Conservation (phyloP, 2,797 vertebrate genomes). For the Hybognathus amarus region DNA sequence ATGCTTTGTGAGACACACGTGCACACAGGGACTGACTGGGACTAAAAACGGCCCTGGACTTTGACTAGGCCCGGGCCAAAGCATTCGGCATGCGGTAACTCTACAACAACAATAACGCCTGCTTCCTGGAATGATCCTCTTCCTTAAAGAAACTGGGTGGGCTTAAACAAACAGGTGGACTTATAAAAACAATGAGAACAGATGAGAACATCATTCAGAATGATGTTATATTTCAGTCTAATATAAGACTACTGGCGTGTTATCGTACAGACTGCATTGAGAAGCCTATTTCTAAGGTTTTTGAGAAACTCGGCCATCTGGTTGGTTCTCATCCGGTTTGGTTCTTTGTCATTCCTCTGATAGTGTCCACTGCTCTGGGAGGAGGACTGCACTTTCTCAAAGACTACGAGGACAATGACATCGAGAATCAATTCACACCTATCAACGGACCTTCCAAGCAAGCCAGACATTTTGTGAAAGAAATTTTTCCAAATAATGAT, state of each 20-base stretch:
- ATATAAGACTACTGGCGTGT: slow-evolving; percentile 57
- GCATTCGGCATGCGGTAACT: no score
- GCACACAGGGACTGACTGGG: no score
- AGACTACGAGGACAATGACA: slow-evolving; percentile 66
- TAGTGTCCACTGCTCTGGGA: slow-evolving; percentile 71
- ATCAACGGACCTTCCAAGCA: slow-evolving; percentile 76
- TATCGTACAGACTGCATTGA: slow-evolving; percentile 69
- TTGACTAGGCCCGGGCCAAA: no score
- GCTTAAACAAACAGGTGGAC: neutral
- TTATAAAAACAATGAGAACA: neutral
- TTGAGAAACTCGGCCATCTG: slow-evolving; percentile 64
- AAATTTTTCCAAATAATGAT: slow-evolving; percentile 69
- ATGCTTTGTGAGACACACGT: no score
- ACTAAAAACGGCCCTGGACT: no score
- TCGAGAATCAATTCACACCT: slow-evolving; percentile 80
- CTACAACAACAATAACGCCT: no score
- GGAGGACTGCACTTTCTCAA: slow-evolving; percentile 71
- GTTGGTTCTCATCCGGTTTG: slow-evolving; percentile 66
- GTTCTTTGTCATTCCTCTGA: slow-evolving; percentile 69
- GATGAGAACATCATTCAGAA: neutral
- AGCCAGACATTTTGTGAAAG: slow-evolving; percentile 70
- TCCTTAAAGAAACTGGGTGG: neutral
- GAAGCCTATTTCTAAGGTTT: slow-evolving; percentile 67
- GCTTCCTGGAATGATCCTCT: neutral
- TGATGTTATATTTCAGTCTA: neutral